These are phyloP conservation scores for Leptura quadrifasciata DNA, from an alignment of 2,888 invertebrate species.

Conservation along the genomic window DNA sequence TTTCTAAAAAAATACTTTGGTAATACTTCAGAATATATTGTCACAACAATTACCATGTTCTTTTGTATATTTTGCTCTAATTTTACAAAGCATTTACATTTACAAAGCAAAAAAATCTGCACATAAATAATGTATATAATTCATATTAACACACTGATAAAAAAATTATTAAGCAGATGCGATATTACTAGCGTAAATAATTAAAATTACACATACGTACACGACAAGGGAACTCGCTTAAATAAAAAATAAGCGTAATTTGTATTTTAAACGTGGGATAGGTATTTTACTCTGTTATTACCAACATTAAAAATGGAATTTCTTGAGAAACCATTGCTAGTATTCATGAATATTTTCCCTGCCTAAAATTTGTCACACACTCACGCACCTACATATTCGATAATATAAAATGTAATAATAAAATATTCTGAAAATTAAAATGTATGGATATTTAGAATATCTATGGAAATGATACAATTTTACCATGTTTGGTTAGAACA, in stretches of 20 bases:
- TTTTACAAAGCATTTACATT: too few relatives aligned
- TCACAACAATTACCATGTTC: too few relatives aligned
- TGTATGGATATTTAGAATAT: neutral
- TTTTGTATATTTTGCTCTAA: too few relatives aligned
- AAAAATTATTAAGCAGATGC: too few relatives aligned
- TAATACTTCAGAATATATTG: too few relatives aligned
- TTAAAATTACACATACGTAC: neutral
- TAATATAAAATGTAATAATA: too few relatives aligned
- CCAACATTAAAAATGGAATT: neutral
- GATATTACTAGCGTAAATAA: too few relatives aligned
- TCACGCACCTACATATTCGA: too few relatives aligned
- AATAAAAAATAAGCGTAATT: neutral
- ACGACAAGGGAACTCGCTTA: neutral
- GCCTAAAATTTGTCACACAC: neutral
- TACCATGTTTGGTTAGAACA: slow-evolving; percentile 3
- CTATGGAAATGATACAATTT: neutral
- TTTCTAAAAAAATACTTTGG: too few relatives aligned
- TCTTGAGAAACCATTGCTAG: neutral
- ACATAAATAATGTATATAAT: too few relatives aligned
- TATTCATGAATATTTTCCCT: neutral
- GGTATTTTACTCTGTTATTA: neutral
- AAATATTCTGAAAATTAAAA: neutral
- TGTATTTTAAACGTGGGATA: neutral
- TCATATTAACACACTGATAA: too few relatives aligned
- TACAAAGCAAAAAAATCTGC: too few relatives aligned